These are phyloP conservation scores for Ardeotis arabs DNA, from an alignment of 2,113 vertebrate genomes.

Conservation along the genomic window DNA sequence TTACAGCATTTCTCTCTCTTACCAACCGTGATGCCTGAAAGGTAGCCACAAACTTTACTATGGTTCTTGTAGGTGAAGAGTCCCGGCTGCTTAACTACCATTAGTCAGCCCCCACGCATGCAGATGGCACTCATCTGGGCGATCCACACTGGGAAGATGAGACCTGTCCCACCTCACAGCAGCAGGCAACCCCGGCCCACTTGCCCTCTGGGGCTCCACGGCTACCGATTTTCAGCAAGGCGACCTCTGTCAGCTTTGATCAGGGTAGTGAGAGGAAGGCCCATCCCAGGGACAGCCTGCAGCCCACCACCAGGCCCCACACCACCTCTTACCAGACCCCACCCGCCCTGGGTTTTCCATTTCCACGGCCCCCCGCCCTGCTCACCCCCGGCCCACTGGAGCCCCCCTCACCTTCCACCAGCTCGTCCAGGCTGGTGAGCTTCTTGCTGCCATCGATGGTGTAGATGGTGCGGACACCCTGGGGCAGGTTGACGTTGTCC, in stretches of 20 bases:
- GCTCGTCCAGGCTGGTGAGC: conserved; percentile 89
- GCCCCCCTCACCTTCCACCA: conserved; percentile 87
- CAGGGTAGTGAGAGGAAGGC: rapidly evolving
- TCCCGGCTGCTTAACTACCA: neutral
- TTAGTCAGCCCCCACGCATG: rapidly evolving
- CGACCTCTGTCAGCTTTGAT: rapidly evolving
- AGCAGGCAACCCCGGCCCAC: rapidly evolving
- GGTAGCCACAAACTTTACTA: neutral
- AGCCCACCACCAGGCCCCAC: rapidly evolving
- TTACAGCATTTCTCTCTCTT: neutral
- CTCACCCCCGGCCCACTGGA: neutral
- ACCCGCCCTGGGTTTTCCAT: too few species aligned
- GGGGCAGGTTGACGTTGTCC: conserved; percentile 94
- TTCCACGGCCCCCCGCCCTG: neutral
- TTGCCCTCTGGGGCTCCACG: rapidly evolving
- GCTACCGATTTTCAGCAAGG: neutral
- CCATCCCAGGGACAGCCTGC: neutral
- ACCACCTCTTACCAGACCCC: rapidly evolving
- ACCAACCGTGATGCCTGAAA: neutral
- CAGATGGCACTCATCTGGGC: too few species aligned
- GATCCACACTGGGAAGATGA: rapidly evolving
- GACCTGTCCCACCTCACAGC: rapidly evolving
- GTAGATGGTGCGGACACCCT: conserved; percentile 92
- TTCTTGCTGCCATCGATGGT: conserved; percentile 88
- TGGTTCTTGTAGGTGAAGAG: neutral